These are phyloP conservation scores for Phalacrocorax carbo DNA, from an alignment of 2,113 vertebrate genomes.

Conservation along the genomic window DNA sequence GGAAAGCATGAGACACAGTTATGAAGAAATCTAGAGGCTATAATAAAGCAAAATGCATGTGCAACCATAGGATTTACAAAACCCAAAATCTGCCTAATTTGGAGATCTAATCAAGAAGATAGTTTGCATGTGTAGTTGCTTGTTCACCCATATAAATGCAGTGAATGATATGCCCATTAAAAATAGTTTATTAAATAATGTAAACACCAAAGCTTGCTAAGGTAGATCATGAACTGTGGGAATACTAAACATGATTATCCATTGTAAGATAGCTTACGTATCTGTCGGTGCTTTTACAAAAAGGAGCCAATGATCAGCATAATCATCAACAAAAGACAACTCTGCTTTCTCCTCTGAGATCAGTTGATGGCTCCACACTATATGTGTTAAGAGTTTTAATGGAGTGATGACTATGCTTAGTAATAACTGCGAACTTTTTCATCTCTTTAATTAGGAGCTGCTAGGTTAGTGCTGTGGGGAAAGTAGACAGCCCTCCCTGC, in stretches of 20 bases:
- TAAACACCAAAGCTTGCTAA: neutral
- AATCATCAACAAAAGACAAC: neutral
- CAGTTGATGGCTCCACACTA: neutral
- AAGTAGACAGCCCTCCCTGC: neutral
- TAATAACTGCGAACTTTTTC: neutral
- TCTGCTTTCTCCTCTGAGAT: neutral
- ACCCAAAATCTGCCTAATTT: neutral
- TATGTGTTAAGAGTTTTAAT: conserved; percentile 13
- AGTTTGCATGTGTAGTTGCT: conserved; percentile 15
- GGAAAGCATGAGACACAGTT: neutral
- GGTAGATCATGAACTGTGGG: neutral
- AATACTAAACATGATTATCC: neutral
- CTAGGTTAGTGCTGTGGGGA: neutral
- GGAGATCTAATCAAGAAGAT: conserved; percentile 14
- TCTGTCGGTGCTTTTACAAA: neutral
- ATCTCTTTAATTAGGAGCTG: neutral
- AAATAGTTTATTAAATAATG: neutral
- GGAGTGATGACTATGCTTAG: neutral
- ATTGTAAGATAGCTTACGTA: neutral
- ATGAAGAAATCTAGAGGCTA: neutral
- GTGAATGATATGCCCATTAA: neutral
- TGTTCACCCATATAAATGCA: neutral
- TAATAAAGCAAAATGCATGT: neutral
- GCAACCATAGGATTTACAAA: neutral
- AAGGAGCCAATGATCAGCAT: neutral